Percentiles rank a stretch among this genome's conserved stretches.
Conservation (phyloP, 2,888 invertebrate genomes). For the Caenorhabditis sp. region DNA sequence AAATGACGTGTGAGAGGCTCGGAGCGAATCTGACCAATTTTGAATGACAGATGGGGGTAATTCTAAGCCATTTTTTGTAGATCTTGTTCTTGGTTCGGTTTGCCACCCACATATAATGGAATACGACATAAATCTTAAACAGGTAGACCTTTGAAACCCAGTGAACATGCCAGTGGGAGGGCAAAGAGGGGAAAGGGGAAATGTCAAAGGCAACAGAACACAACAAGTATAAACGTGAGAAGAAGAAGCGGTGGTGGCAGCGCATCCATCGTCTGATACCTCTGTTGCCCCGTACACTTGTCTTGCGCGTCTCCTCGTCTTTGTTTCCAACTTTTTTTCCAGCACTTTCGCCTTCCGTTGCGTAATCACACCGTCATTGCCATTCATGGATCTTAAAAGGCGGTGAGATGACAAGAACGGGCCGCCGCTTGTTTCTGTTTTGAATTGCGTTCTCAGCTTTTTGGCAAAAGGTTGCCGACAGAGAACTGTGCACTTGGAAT, state of each 20-base stretch:
- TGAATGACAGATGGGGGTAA: constrained; percentile 47
- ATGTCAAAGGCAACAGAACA: constrained; percentile 29
- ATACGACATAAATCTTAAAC: constrained; percentile 29
- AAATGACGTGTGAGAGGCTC: background rate
- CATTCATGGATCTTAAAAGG: constrained; percentile 21
- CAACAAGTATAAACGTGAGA: constrained; percentile 41
- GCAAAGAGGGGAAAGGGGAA: constrained; percentile 1
- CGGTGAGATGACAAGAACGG: constrained; percentile 42
- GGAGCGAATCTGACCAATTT: background rate
- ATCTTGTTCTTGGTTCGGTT: background rate
- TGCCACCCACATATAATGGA: constrained; percentile 11
- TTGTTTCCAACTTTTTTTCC: constrained; percentile 53
- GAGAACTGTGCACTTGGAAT: background rate
- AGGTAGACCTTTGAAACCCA: constrained; percentile 43
- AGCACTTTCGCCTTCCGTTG: constrained; percentile 37
- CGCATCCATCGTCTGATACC: constrained; percentile 37
- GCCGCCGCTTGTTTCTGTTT: constrained; percentile 13
- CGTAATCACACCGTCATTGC: constrained; percentile 31
- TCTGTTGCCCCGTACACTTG: constrained; percentile 9
- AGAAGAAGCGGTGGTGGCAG: constrained; percentile 16
- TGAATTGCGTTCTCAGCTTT: constrained; percentile 3
- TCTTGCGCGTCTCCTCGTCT: constrained; percentile 18
- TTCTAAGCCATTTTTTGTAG: constrained; percentile 28
- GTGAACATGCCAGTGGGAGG: constrained; percentile 15
- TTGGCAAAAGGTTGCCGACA: constrained; percentile 26